Base-by-base conservation (phyloP, 2,113 vertebrate species). In the Aegotheles bennettii region DNA sequence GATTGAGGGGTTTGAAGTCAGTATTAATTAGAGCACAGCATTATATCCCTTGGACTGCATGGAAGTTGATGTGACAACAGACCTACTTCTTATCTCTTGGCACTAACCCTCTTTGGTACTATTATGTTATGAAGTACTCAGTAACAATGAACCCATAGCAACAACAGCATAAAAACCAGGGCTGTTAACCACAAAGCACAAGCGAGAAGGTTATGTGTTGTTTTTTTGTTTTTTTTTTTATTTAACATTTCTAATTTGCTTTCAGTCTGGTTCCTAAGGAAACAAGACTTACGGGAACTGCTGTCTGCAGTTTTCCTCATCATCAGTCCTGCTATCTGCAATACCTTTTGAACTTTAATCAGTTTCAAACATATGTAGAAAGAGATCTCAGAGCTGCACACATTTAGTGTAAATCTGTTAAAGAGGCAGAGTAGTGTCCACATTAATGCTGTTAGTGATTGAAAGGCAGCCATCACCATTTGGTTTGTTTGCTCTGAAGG, bases 1-100 rank as follows among this genome's bases (percentile, higher is more conserved):
- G 68, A 93, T 48, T 47, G 47, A 84, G 67, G 73, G 35, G 28
- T 42, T 74, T 81, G 24, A 81, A 93, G 76, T 92, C 50, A 89
- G 59, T 71, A 51, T 87, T 89, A 83, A 92, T 90, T 84, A 96
- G 38, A 89, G 48, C 69, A 89, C 20, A 60, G 47, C 38, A 75
- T 54, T 33, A 36, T 70, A 68, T 43, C 35, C 43, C 84, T 85
- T 87, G 77, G 29, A 89, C 73, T 75, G 16, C 25, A 36, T 53
- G 69, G 73, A 91, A 95, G 60, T 8, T 89, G 84, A 87, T 68
- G 73, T 87, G 84, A 94, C 86, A 94, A 70, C 84, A 90, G 65
- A 60, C 31, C 42, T 77, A 54, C 0, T 0, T 59, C 84, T 82
- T 84, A 78, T 80, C 89, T 96, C 63, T 45, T 74, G 75, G 79